Evolutionary conservation across 2,113 vertebrate genomes (phyloP), one percentile per base, ranked within the genome.

Genomic region (Rhinolophus sinicus): DNA sequence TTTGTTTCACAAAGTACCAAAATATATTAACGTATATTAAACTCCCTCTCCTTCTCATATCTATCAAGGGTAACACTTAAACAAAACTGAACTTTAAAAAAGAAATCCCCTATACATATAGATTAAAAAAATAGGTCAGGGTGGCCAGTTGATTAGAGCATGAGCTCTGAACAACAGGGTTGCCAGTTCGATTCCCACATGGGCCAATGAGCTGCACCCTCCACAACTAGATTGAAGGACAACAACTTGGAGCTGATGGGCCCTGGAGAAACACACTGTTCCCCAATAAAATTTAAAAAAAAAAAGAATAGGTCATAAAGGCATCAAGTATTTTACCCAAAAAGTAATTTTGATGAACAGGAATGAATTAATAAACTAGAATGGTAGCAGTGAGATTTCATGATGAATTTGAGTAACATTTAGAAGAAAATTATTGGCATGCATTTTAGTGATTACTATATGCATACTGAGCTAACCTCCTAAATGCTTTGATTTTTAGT

Each of bases 1-100:
- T 95, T 88, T 91, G 64, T 5, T 91, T 76, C 54, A 75, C 21
- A 81, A 95, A 72, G 22, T 30, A 81, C 65, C 35, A 93, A 95
- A 84, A 72, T 82, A 40, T 33, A 92, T 52, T 78, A 81, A 75
- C 8, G 62, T 73, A 90, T 35, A 81, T 15, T 69, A 52, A 80
- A 85, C 8, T 58, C 30, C 38, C n/a, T 62, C 18, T 73, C 33
- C 3, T 87, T 92, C 87, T 88, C 35, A 69, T n/a, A 70, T 75
- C 65, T 60, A 62, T 47, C 65, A 84, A 80, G 35, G 65, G 13
- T 69, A 94, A 30, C 13, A 38, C 4, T 40, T 14, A 92, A 62
- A 60, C 73, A 75, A 30, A 89, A n/a, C 47, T 72, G 10, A 93
- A 67, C 14, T 56, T 83, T 73, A 30, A n/a, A 26, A 77, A 94